Evolutionary conservation across 2,113 vertebrate species (phyloP).

Genomic region (Tragelaphus buxtoni): DNA sequence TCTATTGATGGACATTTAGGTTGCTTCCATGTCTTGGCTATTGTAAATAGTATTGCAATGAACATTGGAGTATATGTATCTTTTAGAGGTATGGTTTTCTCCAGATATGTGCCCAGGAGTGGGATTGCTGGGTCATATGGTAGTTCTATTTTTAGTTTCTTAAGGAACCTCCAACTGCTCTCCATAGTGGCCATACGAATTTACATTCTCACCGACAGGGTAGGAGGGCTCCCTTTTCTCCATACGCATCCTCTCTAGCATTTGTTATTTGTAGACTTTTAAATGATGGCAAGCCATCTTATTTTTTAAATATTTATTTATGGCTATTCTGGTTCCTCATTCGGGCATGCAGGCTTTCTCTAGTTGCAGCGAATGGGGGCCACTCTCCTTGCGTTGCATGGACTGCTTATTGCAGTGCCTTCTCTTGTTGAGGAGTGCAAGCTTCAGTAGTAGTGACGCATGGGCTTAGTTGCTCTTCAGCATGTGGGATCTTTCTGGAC

Average conservation of each 20-base stretch:
- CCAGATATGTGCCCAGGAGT: background rate
- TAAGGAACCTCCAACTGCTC: background rate
- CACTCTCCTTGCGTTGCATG: background rate
- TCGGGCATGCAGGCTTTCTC: background rate
- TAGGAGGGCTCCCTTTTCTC: background rate
- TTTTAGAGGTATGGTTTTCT: background rate
- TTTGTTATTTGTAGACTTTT: background rate
- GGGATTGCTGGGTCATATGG: background rate
- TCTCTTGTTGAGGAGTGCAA: background rate
- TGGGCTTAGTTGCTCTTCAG: background rate
- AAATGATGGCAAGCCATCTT: background rate
- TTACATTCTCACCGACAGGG: background rate
- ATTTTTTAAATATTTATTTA: background rate
- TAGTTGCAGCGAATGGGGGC: background rate
- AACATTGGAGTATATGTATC: background rate
- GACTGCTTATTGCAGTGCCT: background rate
- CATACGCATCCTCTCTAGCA: background rate
- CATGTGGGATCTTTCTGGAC: background rate
- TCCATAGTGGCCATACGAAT: background rate
- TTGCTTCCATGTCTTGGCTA: background rate
- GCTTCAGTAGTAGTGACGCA: background rate
- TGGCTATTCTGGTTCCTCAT: background rate
- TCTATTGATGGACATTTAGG: background rate
- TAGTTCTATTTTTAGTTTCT: background rate
- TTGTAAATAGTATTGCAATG: background rate